Evolutionary conservation across 64 coral and sea anemone species (phyloP), one percentile per base, ranked within the genome.

Genomic region (Stylophora pistillata): DNA sequence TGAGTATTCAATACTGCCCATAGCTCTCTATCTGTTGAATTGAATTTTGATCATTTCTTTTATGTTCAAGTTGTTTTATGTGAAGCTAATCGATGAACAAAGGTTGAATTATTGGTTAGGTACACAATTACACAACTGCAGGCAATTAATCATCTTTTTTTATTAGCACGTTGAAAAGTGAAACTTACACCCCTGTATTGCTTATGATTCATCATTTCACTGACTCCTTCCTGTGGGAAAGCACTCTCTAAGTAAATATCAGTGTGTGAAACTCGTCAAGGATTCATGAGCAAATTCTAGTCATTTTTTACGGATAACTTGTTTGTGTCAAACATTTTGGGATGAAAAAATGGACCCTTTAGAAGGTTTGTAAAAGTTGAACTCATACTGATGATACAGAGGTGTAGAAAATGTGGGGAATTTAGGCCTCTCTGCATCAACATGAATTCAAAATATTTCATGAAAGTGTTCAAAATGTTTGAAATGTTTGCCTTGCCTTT

Each of bases 161-260:
- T 32, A 69, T 64, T 68, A 37, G 27, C 32, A 69, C 17, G 52
- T 53, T 27, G 68, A 69, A 69, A 83, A n/a, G 20, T 83, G 80
- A 83, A 83, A 69, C 23, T 6, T 83, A 83, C 64, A 66, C 80
- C 23, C 11, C 27, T 25, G 80, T 83, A 83, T 83, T 83, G 80
- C 13, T 83, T 15, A 68, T 3, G 30, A 26, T 53, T 60, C 60
- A 66, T 25, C 52, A 17, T n/a, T 52, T 53, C 47, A 31, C 32
- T 68, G n/a, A 47, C 32, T 23, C 6, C 34, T 53, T 69, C 61
- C 34, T 62, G 34, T 18, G 21, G 80, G 61, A 83, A 83, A 25
- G 61, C 80, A 53, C 29, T 83, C 61, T 27, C 68, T 53, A 10
- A 23, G 3, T 23, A 25, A 23, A 83, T 83, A 83, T 66, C 68